Evolutionary conservation across 2,797 vertebrate species (phyloP).

Genomic region (Gymnopithys bicolor): DNA sequence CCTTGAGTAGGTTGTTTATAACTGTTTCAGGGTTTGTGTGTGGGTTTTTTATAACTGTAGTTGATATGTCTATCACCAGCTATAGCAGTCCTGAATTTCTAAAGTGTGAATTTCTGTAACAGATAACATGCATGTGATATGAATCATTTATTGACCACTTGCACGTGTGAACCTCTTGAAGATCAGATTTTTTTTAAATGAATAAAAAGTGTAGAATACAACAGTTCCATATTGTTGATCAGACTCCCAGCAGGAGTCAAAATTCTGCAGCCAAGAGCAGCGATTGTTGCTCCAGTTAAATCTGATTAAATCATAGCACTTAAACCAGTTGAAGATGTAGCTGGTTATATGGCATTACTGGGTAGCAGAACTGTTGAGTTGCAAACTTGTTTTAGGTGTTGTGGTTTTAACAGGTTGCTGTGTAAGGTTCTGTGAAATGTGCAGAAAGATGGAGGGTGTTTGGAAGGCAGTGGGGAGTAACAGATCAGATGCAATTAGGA

Average conservation of each 20-base stretch:
- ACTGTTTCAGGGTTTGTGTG: not conserved
- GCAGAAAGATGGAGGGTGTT: not conserved
- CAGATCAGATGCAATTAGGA: not conserved
- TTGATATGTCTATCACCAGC: not conserved
- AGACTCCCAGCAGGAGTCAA: not conserved
- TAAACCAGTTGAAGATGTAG: not conserved
- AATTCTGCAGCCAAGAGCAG: not conserved
- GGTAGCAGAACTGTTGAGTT: not conserved
- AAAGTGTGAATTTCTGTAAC: not conserved
- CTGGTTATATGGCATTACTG: not conserved
- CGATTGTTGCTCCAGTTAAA: not conserved
- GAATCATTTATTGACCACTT: not conserved
- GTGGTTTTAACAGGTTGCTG: not conserved
- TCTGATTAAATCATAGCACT: not conserved
- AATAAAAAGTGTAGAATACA: not conserved
- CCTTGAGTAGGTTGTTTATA: not conserved
- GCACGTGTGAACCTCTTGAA: not conserved
- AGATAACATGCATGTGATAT: not conserved
- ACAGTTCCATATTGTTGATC: not conserved
- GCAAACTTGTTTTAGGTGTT: not conserved
- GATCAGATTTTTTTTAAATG: accelerated
- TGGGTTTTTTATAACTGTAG: not conserved
- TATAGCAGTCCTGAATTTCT: not conserved
- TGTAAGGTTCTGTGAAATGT: not conserved
- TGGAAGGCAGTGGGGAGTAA: not conserved